A percentile compares a stretch with the other conserved stretches of the same genome.
Conservation (phyloP, 2,113 vertebrate genomes). For the Poeciliopsis occidentalis region DNA sequence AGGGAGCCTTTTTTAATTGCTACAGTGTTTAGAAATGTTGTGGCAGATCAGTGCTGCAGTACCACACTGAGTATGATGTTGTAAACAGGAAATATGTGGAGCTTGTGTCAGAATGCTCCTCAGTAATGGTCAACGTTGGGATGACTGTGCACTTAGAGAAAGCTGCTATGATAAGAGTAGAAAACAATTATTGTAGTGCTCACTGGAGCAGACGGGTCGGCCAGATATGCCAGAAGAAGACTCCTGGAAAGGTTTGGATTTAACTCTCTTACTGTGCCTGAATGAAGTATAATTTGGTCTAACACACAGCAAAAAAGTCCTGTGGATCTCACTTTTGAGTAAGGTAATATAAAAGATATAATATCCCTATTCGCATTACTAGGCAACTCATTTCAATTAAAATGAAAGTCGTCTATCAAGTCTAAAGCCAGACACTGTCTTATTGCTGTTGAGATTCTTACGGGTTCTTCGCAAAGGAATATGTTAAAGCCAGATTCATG, state of each 20-base stretch:
- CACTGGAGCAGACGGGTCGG: constrained; percentile 10
- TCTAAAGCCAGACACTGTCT: constrained; percentile 12
- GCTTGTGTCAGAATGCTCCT: constrained; percentile 21
- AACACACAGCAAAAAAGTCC: constrained; percentile 14
- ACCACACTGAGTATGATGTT: background rate
- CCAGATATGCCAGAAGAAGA: constrained; percentile 9
- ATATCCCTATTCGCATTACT: constrained; percentile 32
- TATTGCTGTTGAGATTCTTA: constrained; percentile 31
- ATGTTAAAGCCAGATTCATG: constrained; percentile 22
- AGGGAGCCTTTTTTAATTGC: background rate
- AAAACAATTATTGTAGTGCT: constrained; percentile 22
- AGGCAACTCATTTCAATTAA: constrained; percentile 43
- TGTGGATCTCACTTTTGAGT: constrained; percentile 17
- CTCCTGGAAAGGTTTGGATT: constrained; percentile 14
- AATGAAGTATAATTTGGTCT: constrained; percentile 22
- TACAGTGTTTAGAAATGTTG: background rate
- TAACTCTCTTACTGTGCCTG: constrained; percentile 19
- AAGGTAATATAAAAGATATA: constrained; percentile 22
- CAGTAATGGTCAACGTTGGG: constrained; percentile 26
- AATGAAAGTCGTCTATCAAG: constrained; percentile 52
- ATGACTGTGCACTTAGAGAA: constrained; percentile 52
- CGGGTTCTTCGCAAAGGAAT: constrained; percentile 29
- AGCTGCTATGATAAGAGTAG: constrained; percentile 33
- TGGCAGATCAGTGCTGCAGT: background rate
- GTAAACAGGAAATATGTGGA: constrained; percentile 23